Conservation (phyloP, 2,888 invertebrate genomes). For the Scaptomyza parva region DNA sequence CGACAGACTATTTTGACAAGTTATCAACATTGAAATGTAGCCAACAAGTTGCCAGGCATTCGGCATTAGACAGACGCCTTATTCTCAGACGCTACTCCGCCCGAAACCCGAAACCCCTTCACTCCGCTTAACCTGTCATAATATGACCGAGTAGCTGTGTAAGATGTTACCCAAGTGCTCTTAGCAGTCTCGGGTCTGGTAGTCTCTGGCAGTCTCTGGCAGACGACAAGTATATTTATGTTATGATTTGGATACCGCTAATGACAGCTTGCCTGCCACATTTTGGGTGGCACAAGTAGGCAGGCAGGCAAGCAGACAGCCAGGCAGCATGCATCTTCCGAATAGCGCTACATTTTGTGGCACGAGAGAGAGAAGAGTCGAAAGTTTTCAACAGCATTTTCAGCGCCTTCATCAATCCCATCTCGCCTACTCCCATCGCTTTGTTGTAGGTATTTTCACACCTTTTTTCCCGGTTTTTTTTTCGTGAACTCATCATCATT, state of each 20-base stretch:
- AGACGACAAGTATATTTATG: conserved; percentile 83
- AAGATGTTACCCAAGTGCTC: conserved; percentile 28
- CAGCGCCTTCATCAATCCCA: conserved; percentile 64
- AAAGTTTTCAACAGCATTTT: conserved; percentile 31
- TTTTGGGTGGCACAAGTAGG: conserved; percentile 47
- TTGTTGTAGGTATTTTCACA: conserved; percentile 77
- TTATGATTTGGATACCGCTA: conserved; percentile 82
- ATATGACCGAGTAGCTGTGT: conserved; percentile 34
- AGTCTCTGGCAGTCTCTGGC: conserved; percentile 40
- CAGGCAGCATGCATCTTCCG: not conserved
- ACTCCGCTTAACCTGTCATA: conserved; percentile 42
- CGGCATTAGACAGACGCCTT: conserved; percentile 9
- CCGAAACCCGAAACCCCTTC: not conserved
- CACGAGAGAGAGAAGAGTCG: not conserved
- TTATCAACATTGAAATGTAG: conserved; percentile 78
- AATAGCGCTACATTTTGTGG: conserved; percentile 10
- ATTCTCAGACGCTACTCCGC: conserved; percentile 9
- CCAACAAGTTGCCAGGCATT: conserved; percentile 66
- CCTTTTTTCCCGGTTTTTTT: conserved; percentile 40
- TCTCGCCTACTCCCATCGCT: too few species aligned
- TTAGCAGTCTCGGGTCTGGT: conserved; percentile 11
- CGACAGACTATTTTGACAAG: conserved; percentile 80
- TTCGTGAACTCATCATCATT: conserved; percentile 45
- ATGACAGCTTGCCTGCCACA: conserved; percentile 68
- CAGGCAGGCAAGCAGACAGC: not conserved